Evolutionary conservation across 2,113 vertebrate genomes (phyloP).

Genomic region (Malurus alboscapulatus): DNA sequence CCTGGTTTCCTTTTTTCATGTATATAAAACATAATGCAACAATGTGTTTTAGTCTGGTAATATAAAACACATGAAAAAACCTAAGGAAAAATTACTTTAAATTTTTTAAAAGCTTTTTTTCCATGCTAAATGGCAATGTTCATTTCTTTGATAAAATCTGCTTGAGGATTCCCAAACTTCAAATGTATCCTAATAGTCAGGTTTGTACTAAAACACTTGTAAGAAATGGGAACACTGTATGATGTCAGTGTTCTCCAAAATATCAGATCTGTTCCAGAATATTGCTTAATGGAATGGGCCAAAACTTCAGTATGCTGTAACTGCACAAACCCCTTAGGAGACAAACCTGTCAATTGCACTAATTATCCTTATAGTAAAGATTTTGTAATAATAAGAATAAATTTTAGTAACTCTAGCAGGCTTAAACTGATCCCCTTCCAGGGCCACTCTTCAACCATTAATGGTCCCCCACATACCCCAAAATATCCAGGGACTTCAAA

Average conservation of each 20-base stretch:
- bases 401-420: background rate
- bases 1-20: background rate
- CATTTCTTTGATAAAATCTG: background rate
- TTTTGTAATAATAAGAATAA: background rate
- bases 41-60: background rate
- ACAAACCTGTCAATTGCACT: background rate
- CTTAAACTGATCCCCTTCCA: too few relatives aligned
- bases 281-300: background rate
- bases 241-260: background rate
- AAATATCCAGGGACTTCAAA: background rate
- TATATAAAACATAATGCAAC: background rate
- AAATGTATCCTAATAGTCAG: background rate
- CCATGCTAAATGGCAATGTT: background rate
- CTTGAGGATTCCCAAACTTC: background rate
- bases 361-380: background rate
- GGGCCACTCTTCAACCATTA: too few relatives aligned
- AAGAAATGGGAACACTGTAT: background rate
- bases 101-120: background rate
- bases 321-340: background rate
- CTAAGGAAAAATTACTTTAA: background rate
- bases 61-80: background rate
- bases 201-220: background rate
- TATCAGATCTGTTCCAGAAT: background rate
- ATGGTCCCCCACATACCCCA: background rate
- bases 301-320: background rate